These are phyloP conservation scores for Parauchenoglanis ngamensis DNA, from an alignment of 2,797 vertebrate species.

Conservation along the genomic window DNA sequence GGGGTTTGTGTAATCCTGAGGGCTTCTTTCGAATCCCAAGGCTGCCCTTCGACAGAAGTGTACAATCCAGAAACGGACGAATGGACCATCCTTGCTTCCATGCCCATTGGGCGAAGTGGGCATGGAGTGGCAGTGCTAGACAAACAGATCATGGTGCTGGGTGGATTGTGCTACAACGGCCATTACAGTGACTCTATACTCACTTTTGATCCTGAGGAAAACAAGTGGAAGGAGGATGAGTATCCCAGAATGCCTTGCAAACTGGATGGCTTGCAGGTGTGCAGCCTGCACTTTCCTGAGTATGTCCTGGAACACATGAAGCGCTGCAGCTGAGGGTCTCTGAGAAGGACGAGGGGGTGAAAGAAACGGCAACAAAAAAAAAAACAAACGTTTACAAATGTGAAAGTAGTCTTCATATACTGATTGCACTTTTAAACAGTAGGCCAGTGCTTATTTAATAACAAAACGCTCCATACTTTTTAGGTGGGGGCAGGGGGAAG, in stretches of 20 bases:
- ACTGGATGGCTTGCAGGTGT: constrained; percentile 97
- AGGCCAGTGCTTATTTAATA: constrained; percentile 68
- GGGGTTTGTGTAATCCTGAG: constrained; percentile 97
- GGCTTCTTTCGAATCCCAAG: constrained; percentile 98
- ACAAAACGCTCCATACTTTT: constrained; percentile 47
- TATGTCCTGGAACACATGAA: constrained; percentile 95
- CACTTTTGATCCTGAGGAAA: constrained; percentile 97
- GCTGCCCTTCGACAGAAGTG: constrained; percentile 98
- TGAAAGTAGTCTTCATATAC: constrained; percentile 58
- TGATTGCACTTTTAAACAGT: constrained; percentile 59
- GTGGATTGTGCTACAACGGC: constrained; percentile 97
- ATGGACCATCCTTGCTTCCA: constrained; percentile 97
- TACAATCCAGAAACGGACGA: constrained; percentile 95
- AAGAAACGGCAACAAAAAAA: neutral
- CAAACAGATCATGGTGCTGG: constrained; percentile 98
- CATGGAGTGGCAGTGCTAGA: constrained; percentile 96
- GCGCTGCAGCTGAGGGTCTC: constrained; percentile 87
- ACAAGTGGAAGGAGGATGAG: constrained; percentile 99
- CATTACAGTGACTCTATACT: constrained; percentile 99
- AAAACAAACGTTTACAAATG: constrained; percentile 61
- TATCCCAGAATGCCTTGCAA: constrained; percentile 99
- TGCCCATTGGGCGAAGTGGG: constrained; percentile 97
- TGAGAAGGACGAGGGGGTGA: neutral
- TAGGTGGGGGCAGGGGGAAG: constrained; percentile 52
- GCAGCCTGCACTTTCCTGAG: constrained; percentile 97